Evolutionary conservation across 2,888 invertebrate species (phyloP), one percentile per base, ranked within the genome.

Genomic region (Nymphalis polychloros): DNA sequence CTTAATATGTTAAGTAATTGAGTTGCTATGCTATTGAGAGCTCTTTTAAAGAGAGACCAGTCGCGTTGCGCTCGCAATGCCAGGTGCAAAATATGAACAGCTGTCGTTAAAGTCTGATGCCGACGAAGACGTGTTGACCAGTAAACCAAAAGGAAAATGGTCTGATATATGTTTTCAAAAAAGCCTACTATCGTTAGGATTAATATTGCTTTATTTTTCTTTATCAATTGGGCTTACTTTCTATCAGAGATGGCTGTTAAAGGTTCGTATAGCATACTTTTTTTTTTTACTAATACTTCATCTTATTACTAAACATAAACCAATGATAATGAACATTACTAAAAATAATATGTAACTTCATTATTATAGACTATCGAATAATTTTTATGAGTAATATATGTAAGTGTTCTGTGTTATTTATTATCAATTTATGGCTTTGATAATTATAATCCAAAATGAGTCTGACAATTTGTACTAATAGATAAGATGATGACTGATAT

Each of bases 151-250:
- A 71, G 78, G 82, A 69, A 89, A 87, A 83, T 86, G 87, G 85
- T 84, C 85, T 52, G 90, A 91, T 70, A 79, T 85, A 27, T 90
- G 85, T 73, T 81, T 90, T 23, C 92, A 91, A 72, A 91, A 90
- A 75, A 84, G 87, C 71, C 79, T 89, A 1, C 74, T 91, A 31
- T 91, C 91, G 2, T 76, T 92, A 63, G 87, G 89, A 47, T 77
- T 98, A 59, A 96, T 99, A 72, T 84, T 96, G 4, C 90, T 97
- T 59, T 99, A 99, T 89, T 98, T 98, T 84, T 94, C 95, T 16
- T 94, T 99, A 66, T 99, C 99, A 17, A 98, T 99, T 79, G 96
- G 98, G 59, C 94, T 99, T 64, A 99, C 98, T 13, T 99, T 99
- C 89, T 99, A 99, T 88, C 99, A 99, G 86, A 95, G 98, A 94